Percentiles rank a stretch among this genome's conserved stretches.
These are phyloP conservation scores for Neoaliturus tenellus DNA, from an alignment of 2,888 invertebrate species.

Conservation along the genomic window DNA sequence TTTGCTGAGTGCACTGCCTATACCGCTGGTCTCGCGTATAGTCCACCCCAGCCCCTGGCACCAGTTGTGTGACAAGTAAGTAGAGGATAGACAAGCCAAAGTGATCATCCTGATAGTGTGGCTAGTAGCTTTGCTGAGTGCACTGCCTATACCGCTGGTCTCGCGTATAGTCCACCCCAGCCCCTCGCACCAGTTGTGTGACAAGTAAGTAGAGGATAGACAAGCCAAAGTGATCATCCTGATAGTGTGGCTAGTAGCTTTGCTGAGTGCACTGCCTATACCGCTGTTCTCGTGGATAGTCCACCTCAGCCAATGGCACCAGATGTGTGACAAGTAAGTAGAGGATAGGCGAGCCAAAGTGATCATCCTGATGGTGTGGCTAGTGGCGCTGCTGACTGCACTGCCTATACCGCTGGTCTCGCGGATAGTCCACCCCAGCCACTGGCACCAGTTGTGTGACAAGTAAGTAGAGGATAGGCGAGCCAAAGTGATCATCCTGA, in stretches of 20 bases:
- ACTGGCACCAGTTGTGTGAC: no score
- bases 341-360: no score
- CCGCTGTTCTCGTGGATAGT: constrained; percentile 82
- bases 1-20: constrained; percentile 87
- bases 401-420: no score
- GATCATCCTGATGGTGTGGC: no score
- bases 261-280: constrained; percentile 88
- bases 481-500: no score
- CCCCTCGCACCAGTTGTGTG: constrained; percentile 75
- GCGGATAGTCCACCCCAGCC: no score
- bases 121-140: constrained; percentile 85
- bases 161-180: constrained; percentile 80
- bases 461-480: no score
- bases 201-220: constrained; percentile 62
- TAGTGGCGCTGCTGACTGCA: no score
- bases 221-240: constrained; percentile 82
- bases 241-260: constrained; percentile 84
- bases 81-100: constrained; percentile 78
- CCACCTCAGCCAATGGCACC: constrained; percentile 81
- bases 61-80: constrained; percentile 65
- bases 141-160: constrained; percentile 88
- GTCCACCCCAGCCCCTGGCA: constrained; percentile 80
- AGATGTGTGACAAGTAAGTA: constrained; percentile 61
- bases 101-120: constrained; percentile 83
- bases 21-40: constrained; percentile 83